phyloP scores from a whole-genome alignment of 2,113 vertebrate genomes.

The Epinephelus fuscoguttatus region DNA sequence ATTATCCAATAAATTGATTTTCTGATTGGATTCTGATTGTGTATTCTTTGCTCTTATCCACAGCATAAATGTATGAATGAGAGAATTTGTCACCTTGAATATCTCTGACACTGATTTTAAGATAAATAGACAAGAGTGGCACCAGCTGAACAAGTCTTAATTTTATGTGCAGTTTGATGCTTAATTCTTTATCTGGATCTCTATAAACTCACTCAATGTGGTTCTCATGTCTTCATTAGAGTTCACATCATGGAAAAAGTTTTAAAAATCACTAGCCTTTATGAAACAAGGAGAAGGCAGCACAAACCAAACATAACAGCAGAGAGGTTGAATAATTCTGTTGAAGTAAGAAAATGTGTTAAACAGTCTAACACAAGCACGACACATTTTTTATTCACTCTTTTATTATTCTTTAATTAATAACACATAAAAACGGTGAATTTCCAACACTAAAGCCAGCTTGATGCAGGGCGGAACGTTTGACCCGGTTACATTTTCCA shows the following conservation, averaged over 20 bases:
- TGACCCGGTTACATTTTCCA: not conserved
- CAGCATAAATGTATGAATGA: not conserved
- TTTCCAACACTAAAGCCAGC: too few species aligned
- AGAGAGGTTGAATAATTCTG: too few species aligned
- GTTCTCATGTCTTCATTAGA: not conserved
- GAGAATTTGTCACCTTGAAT: not conserved
- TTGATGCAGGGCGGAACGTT: constrained; percentile 26
- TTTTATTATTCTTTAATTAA: too few species aligned
- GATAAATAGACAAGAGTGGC: not conserved
- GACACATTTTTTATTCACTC: too few species aligned
- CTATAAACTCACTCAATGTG: not conserved
- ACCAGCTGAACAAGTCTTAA: not conserved
- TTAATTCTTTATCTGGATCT: not conserved
- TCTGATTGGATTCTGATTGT: not conserved
- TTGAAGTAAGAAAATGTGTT: too few species aligned
- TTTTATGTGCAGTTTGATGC: not conserved
- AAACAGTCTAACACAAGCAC: too few species aligned
- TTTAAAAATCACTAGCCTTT: not conserved
- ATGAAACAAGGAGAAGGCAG: not conserved
- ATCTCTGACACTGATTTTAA: not conserved
- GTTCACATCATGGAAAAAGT: not conserved
- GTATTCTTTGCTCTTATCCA: not conserved
- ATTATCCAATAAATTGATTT: not conserved
- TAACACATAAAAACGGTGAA: not conserved
- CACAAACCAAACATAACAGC: not conserved